Evolutionary conservation across 2,888 invertebrate species (phyloP).

Genomic region (Aspidiotus rigidus): DNA sequence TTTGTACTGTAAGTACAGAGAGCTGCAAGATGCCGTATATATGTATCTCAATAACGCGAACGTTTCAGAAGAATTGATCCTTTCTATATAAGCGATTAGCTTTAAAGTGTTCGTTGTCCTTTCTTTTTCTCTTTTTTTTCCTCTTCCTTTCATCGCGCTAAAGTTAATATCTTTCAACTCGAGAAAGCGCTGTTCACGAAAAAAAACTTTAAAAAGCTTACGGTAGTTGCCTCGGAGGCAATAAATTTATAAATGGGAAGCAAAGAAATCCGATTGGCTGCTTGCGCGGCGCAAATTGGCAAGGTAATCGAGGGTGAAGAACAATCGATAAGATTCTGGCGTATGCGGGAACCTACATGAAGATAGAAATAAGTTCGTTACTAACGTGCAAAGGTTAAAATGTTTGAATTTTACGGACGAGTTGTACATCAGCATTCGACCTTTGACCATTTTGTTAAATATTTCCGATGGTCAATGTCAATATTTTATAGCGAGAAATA

Average conservation of each 20-base stretch:
- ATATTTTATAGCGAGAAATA: no score
- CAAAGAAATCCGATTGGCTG: constrained; percentile 28
- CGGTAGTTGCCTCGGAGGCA: constrained; percentile 15
- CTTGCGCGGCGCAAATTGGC: constrained; percentile 20
- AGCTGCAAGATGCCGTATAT: no score
- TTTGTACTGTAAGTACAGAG: no score
- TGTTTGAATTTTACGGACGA: no score
- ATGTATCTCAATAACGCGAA: constrained; percentile 16
- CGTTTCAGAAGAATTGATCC: constrained; percentile 21
- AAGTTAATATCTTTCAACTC: background rate
- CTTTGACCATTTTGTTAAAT: no score
- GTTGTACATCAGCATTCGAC: no score
- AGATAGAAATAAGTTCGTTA: background rate
- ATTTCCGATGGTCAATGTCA: no score
- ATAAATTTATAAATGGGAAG: constrained; percentile 29
- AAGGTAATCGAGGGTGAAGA: constrained; percentile 29
- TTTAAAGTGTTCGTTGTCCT: constrained; percentile 25
- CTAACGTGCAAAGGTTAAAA: background rate
- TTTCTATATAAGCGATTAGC: constrained; percentile 28
- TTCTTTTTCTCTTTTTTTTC: constrained; percentile 13
- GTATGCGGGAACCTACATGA: background rate
- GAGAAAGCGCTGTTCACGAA: background rate
- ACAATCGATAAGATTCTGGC: constrained; percentile 27
- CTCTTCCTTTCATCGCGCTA: constrained; percentile 4
- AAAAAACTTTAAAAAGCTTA: constrained; percentile 28